Base-by-base conservation (phyloP, 2,797 vertebrate genomes). In the Anolis apletophallus region DNA sequence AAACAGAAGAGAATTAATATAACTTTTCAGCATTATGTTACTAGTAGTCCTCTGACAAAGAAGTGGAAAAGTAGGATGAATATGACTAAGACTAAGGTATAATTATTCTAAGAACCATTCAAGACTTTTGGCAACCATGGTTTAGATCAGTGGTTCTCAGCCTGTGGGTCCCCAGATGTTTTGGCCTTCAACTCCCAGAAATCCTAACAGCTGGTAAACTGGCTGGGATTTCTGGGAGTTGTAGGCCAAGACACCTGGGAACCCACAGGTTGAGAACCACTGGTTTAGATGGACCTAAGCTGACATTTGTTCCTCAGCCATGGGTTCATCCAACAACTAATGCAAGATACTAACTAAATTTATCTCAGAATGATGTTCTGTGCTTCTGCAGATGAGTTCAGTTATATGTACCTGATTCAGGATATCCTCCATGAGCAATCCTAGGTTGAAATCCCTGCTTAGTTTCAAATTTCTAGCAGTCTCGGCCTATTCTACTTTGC, bases 1-100 rank as follows among this genome's bases (percentile, higher is more conserved):
- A 88, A 95, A 92, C 91, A 93, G 94, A 96, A 96, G 92, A 93
- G 95, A 95, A 96, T 95, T 93, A 96, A 96, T 95, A 95, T 95
- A 93, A 93, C 94, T 95, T 96, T 96, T 95, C 93, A 94, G 93
- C 92, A 92, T 95, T 95, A 94, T 95, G 96, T 96, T 95, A 95
- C 95, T 71, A 72, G 10, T 29, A 83, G 72, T 83, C 19, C 52
- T 46, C 73, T 87, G 64, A 19, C 14, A 21, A 76, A 64, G 29
- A 87, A 82, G 71, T 40, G 36, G 89, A 91, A 92, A 92, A 95
- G 73, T 19, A 0, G 0, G 61, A 92, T 93, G 94, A 94, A 88
- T 95, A 94, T 95, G 92, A 91, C 54, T 91, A 91, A 93, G 91
- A 95, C 91, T 91, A 94, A 89, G 23, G 64, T 34, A 77, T 34